Percentiles rank a stretch among this genome's conserved stretches.
phyloP scores from a whole-genome alignment of 2,113 vertebrate species.

The Delphinapterus leucas region DNA sequence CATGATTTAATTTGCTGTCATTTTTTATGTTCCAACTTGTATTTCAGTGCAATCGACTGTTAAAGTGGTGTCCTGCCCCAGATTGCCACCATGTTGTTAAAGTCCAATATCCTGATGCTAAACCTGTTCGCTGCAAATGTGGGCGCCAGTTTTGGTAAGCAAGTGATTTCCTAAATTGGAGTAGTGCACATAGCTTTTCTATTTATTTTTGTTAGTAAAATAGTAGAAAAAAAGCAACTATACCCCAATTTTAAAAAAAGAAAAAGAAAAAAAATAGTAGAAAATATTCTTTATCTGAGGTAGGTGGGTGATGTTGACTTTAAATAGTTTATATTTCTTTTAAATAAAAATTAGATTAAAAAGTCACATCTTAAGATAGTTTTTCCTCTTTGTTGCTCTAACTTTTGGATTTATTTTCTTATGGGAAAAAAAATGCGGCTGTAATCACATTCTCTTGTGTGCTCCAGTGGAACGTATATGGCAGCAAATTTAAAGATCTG shows the following conservation, averaged over 20 bases:
- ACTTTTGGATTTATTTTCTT: neutral
- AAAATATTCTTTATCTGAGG: neutral
- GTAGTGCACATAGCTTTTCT: neutral
- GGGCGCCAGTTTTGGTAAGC: conserved; percentile 98
- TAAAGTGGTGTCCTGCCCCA: conserved; percentile 99
- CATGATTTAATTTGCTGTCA: neutral
- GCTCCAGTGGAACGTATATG: neutral
- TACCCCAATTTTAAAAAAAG: too few species aligned
- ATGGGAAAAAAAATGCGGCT: neutral
- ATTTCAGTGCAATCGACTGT: conserved; percentile 96
- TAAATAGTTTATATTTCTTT: neutral
- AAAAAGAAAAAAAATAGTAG: neutral
- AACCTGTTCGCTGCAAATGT: conserved; percentile 99
- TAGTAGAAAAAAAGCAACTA: neutral
- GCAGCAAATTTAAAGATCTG: neutral
- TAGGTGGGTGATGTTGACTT: neutral
- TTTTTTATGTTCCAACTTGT: conserved; percentile 65
- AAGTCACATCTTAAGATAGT: neutral
- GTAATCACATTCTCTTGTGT: neutral
- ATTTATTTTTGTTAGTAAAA: conserved; percentile 31
- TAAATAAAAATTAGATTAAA: neutral
- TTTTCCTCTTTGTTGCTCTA: neutral
- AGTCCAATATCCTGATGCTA: conserved; percentile 99
- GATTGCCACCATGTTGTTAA: conserved; percentile 99
- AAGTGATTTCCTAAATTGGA: neutral